Percentiles rank a stretch among this genome's conserved stretches.
Conservation (phyloP, 2,113 vertebrate genomes). For the Microcebus ravelobensis region DNA sequence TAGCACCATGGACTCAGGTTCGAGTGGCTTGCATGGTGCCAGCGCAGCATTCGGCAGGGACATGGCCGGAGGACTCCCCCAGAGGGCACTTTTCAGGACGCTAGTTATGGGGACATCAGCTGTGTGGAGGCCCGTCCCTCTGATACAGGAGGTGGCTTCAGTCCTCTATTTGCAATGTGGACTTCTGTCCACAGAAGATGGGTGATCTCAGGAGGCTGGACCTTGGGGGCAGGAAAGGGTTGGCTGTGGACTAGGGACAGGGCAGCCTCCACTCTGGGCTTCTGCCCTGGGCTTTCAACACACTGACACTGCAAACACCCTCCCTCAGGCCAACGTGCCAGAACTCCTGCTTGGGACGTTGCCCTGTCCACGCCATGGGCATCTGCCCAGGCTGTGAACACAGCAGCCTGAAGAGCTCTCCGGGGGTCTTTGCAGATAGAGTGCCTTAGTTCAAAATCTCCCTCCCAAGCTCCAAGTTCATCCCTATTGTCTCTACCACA, state of each 20-base stretch:
- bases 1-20: background rate
- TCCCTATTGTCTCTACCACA: background rate
- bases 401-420: background rate
- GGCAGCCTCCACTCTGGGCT: background rate
- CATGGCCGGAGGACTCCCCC: background rate
- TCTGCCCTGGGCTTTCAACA: background rate
- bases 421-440: too few relatives aligned
- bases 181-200: background rate
- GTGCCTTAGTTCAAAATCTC: background rate
- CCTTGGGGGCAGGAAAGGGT: background rate
- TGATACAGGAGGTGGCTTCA: background rate
- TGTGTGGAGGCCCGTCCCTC: background rate
- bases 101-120: background rate
- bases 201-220: background rate
- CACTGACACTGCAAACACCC: background rate
- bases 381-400: background rate
- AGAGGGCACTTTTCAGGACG: background rate
- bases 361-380: background rate
- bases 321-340: background rate
- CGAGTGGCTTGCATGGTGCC: background rate
- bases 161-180: background rate
- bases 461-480: too few relatives aligned
- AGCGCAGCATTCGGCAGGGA: background rate
- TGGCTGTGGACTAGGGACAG: rapidly evolving
- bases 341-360: background rate